These are phyloP conservation scores for Stictocephala bisonia DNA, from an alignment of 2,888 invertebrate species.

Conservation along the genomic window DNA sequence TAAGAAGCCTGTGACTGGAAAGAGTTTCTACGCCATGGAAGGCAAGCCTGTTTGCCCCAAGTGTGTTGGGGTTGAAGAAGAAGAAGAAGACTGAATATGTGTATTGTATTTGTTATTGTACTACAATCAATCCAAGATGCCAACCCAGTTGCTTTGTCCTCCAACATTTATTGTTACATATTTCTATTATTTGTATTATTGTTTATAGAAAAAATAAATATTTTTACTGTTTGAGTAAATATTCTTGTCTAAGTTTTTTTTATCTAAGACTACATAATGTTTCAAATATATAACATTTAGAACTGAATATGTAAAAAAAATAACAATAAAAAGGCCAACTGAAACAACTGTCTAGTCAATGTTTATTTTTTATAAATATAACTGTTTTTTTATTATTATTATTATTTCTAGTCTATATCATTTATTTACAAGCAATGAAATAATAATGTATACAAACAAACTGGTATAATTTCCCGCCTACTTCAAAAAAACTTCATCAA, in stretches of 20 bases:
- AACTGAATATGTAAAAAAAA: no score
- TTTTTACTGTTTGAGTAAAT: slow-evolving; percentile 39
- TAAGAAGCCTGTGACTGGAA: slow-evolving; percentile 91
- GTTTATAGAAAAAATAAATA: slow-evolving; percentile 46
- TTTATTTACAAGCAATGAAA: no score
- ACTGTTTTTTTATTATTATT: no score
- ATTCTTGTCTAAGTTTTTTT: not conserved
- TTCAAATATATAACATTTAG: no score
- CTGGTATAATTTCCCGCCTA: no score
- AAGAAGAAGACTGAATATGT: slow-evolving; percentile 69
- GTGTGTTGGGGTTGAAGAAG: slow-evolving; percentile 93
- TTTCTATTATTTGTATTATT: slow-evolving; percentile 47
- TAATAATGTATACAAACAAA: no score
- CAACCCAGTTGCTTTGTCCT: slow-evolving; percentile 2
- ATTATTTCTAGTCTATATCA: no score
- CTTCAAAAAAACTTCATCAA: no score
- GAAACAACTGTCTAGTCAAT: no score
- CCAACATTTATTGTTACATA: slow-evolving; percentile 43
- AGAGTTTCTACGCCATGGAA: slow-evolving; percentile 97
- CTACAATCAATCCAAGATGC: slow-evolving; percentile 12
- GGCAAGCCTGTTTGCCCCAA: slow-evolving; percentile 95
- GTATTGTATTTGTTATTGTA: slow-evolving; percentile 34
- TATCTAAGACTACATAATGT: no score
- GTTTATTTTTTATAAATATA: no score
- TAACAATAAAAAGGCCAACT: no score